A percentile compares a stretch with the other conserved stretches of the same genome.
phyloP scores from a whole-genome alignment of 2,797 vertebrate genomes.

The Discoglossus pictus region DNA sequence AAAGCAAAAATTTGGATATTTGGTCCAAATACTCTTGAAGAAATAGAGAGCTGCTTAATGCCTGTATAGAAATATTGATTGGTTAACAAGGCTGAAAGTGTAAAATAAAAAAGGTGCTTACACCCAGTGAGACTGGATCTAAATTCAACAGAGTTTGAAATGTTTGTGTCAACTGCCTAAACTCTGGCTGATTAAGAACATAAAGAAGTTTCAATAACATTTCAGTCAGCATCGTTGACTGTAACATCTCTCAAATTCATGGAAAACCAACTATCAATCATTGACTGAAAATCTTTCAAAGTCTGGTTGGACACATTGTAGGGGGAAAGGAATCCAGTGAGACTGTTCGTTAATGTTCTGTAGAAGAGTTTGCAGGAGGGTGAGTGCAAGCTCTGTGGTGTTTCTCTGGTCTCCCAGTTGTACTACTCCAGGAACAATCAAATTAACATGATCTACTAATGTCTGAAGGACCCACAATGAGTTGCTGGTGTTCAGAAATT shows the following conservation, averaged over 20 bases:
- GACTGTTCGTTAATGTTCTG: not conserved
- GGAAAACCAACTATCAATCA: not conserved
- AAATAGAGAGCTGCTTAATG: too few species aligned
- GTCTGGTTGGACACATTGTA: constrained; percentile 10
- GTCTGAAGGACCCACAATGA: not conserved
- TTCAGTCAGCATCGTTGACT: not conserved
- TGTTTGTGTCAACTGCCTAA: constrained; percentile 2
- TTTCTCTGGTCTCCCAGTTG: not conserved
- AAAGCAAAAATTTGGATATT: too few species aligned
- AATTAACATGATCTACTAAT: constrained; percentile 16
- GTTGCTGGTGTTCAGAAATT: not conserved
- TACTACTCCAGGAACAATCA: not conserved
- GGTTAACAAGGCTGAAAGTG: too few species aligned
- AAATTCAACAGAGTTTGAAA: constrained; percentile 10
- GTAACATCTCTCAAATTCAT: not conserved
- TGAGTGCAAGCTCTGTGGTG: not conserved
- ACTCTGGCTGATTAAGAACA: constrained; percentile 22
- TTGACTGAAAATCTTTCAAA: constrained; percentile 13
- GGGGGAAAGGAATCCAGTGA: constrained; percentile 7
- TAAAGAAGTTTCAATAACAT: not conserved
- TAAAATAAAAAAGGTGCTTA: too few species aligned
- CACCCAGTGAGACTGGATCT: not conserved
- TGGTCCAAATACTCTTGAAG: too few species aligned
- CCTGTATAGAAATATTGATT: too few species aligned
- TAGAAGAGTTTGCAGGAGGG: not conserved